These are phyloP conservation scores for Belonocnema kinseyi DNA, from an alignment of 1,140 invertebrate species.

Conservation along the genomic window DNA sequence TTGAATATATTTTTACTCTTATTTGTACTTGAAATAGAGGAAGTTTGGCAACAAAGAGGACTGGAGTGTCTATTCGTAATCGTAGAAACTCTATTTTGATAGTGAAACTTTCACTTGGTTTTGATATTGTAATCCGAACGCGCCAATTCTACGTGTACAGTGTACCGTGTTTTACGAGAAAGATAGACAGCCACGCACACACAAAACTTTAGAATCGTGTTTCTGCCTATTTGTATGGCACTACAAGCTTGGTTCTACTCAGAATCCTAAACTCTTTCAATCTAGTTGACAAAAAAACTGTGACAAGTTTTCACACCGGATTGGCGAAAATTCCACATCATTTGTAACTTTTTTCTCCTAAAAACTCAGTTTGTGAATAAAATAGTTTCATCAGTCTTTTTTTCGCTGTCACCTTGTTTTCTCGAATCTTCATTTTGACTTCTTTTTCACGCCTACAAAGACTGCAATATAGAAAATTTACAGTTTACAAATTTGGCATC, in stretches of 20 bases:
- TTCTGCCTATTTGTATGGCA: constrained; percentile 39
- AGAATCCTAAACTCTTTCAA: constrained; percentile 53
- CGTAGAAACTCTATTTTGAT: background rate
- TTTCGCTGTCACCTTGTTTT: too few species aligned
- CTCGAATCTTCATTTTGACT: too few species aligned
- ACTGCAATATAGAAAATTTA: too few species aligned
- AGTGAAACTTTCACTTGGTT: background rate
- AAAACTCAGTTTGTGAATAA: background rate
- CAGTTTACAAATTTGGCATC: too few species aligned
- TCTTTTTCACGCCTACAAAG: too few species aligned
- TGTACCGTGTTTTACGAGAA: constrained; percentile 17
- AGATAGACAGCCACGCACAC: background rate
- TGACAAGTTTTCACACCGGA: constrained; percentile 33
- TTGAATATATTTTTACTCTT: too few species aligned
- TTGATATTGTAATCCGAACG: background rate
- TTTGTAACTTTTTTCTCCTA: background rate
- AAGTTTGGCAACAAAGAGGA: too few species aligned
- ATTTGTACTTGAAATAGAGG: too few species aligned
- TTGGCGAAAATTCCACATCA: background rate
- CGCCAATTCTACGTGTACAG: constrained; percentile 34
- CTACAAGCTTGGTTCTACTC: constrained; percentile 47
- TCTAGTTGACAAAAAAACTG: constrained; percentile 36
- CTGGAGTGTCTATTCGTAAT: background rate
- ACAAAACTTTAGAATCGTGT: constrained; percentile 48
- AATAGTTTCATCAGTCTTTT: background rate